Percentiles rank a stretch among this genome's conserved stretches.
These are phyloP conservation scores for Myopa tessellatipennis DNA, from an alignment of 2,888 invertebrate species.

Conservation along the genomic window DNA sequence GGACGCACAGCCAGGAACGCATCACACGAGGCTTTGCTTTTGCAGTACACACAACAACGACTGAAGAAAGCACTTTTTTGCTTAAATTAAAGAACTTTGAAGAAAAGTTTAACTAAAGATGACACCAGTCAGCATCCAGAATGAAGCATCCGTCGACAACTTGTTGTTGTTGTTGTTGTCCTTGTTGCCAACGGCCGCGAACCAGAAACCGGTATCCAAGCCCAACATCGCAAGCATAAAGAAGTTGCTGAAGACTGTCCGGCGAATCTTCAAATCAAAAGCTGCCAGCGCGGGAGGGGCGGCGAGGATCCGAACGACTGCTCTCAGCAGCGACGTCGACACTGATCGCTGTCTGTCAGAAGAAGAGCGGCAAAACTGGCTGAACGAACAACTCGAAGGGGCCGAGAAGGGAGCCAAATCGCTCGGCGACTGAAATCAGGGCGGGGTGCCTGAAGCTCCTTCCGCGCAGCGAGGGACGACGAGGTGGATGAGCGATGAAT, in stretches of 20 bases:
- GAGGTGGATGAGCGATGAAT: no score
- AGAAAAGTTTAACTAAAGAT: conserved; percentile 15
- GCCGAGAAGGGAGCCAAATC: not conserved
- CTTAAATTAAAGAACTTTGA: not conserved
- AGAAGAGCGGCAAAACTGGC: conserved; percentile 48
- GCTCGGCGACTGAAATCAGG: no score
- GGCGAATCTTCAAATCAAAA: conserved; percentile 44
- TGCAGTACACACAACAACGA: conserved; percentile 40
- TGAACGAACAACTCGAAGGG: conserved; percentile 47
- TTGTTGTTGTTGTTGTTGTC: conserved; percentile 1
- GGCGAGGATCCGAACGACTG: no score
- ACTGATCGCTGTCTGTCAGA: conserved; percentile 43
- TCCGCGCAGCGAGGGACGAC: no score
- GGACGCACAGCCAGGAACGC: not conserved
- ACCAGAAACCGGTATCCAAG: conserved; percentile 42
- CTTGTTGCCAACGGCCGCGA: conserved; percentile 3
- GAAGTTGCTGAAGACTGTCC: conserved; percentile 46
- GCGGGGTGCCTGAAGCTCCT: no score
- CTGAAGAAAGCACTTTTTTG: not conserved
- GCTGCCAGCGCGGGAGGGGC: not conserved
- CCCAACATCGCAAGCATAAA: conserved; percentile 43
- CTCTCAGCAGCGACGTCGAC: not conserved
- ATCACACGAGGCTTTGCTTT: conserved; percentile 5
- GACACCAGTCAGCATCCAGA: conserved; percentile 36
- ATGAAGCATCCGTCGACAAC: conserved; percentile 30